Evolutionary conservation across 2,888 invertebrate genomes (phyloP), one percentile per base, ranked within the genome.

Genomic region (Ernsta delagoae): DNA sequence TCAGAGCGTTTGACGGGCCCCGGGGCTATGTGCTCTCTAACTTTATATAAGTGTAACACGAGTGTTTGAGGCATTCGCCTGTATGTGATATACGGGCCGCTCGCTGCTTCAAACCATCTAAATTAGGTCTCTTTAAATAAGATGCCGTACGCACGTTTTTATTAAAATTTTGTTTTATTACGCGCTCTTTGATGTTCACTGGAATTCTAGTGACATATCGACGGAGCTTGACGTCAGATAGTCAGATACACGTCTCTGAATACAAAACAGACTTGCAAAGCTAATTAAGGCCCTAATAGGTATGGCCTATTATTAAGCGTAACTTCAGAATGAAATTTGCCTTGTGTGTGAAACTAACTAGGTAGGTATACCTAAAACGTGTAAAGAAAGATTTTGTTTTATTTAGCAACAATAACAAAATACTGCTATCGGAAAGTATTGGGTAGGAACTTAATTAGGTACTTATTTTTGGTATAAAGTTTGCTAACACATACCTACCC

Each of bases 111-210:
- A 85, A 87, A 91, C 89, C 86, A 88, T 88, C 85, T 85, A 90
- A 92, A 92, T 92, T 92, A 90, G 89, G 85, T 90, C 85, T 86
- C 87, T 88, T 86, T 85, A 85, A 87, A 86, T 89, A 85, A 87
- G 88, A 86, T 61, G 60, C 64, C 65, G 65, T 69, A 71, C 70
- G 64, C 67, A 67, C 60, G 48, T 68, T 68, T 68, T 62, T 68
- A 68, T 57, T 68, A 62, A 67, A 68, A 68, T 68, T 68, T n/a
- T n/a, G 62, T 68, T 36, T 68, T 62, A 62, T 68, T 68, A 70
- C 64, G 70, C 72, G 73, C 74, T 75, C 74, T 75, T 73, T 75
- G 74, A 74, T 75, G 74, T 75, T 73, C 59, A 63, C 56, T 69
- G 56, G 70, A 59, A 41, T 16, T n/a, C 39, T 68, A 57, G 57